A percentile compares a stretch with the other conserved stretches of the same genome.
Evolutionary conservation across 2,797 vertebrate species (phyloP).

Genomic region (Smutsia gigantea): DNA sequence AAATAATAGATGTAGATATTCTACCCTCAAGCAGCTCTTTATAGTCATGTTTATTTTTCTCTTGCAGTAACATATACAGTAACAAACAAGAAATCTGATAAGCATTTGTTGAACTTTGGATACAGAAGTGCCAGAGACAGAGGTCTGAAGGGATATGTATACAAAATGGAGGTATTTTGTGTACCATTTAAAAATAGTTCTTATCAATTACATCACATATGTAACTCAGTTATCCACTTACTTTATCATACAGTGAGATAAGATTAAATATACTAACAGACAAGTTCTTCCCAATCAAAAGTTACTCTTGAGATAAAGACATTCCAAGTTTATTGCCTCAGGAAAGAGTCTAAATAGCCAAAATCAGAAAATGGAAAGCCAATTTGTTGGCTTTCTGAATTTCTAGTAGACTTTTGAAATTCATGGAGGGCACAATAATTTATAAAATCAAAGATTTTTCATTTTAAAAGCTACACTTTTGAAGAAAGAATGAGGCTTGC

Average conservation of each 20-base stretch:
- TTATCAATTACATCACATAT: background rate
- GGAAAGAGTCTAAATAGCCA: background rate
- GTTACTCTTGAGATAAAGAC: background rate
- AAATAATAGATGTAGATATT: background rate
- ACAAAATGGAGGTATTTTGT: background rate
- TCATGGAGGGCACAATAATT: background rate
- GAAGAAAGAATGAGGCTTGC: background rate
- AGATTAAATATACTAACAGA: slow-evolving; percentile 1
- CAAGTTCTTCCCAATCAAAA: slow-evolving; percentile 36
- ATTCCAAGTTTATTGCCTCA: background rate
- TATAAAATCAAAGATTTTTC: slow-evolving; percentile 15
- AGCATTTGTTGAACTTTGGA: background rate
- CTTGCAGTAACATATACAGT: background rate
- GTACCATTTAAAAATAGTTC: slow-evolving; percentile 8
- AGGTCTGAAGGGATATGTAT: background rate
- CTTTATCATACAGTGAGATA: background rate
- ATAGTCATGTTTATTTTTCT: background rate
- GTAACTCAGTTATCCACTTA: slow-evolving; percentile 5
- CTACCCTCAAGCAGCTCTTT: background rate
- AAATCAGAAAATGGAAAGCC: slow-evolving; percentile 5
- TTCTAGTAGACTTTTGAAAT: slow-evolving; percentile 44
- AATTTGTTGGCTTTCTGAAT: background rate
- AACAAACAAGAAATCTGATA: background rate
- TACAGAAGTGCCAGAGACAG: background rate
- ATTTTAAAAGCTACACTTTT: slow-evolving; percentile 3